These are phyloP conservation scores for Ophiothrix spiculata DNA, from an alignment of 35 echinoderm and acorn worm genomes.

Conservation along the genomic window DNA sequence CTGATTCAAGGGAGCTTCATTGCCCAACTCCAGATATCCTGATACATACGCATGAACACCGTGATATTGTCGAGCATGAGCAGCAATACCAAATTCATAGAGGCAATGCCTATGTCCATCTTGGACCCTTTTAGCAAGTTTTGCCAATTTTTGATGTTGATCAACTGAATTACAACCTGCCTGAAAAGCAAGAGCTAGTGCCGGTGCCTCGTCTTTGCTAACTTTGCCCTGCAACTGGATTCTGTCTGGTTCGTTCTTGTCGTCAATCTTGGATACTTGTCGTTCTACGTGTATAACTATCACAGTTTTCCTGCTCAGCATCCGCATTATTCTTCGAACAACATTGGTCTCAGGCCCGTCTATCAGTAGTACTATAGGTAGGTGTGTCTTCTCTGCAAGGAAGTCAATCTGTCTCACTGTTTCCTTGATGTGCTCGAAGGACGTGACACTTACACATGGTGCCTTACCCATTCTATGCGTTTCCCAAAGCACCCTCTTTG, in stretches of 20 bases:
- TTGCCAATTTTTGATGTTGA: neutral
- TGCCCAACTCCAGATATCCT: neutral
- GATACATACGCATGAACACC: constrained; percentile 21
- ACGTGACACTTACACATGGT: constrained; percentile 18
- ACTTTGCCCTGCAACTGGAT: constrained; percentile 9
- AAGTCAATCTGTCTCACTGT: neutral
- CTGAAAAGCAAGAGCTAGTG: neutral
- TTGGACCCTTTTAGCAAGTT: neutral
- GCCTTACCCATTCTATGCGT: neutral
- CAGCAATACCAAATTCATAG: constrained; percentile 34
- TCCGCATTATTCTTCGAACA: neutral
- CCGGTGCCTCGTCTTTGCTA: constrained; percentile 22
- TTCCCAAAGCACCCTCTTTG: neutral
- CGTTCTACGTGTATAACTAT: constrained; percentile 3
- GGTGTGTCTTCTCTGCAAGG: constrained; percentile 17
- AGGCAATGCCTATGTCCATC: constrained; percentile 4
- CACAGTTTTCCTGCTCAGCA: constrained; percentile 3
- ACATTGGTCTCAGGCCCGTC: constrained; percentile 11
- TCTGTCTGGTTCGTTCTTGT: neutral
- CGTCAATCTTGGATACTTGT: neutral
- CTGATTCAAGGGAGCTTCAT: neutral
- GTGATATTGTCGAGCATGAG: neutral
- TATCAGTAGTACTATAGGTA: constrained; percentile 14
- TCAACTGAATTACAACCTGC: neutral
- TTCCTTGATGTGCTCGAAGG: neutral